These are phyloP conservation scores for Paedocypris micromegethes DNA, from an alignment of 2,797 vertebrate genomes.

Conservation along the genomic window DNA sequence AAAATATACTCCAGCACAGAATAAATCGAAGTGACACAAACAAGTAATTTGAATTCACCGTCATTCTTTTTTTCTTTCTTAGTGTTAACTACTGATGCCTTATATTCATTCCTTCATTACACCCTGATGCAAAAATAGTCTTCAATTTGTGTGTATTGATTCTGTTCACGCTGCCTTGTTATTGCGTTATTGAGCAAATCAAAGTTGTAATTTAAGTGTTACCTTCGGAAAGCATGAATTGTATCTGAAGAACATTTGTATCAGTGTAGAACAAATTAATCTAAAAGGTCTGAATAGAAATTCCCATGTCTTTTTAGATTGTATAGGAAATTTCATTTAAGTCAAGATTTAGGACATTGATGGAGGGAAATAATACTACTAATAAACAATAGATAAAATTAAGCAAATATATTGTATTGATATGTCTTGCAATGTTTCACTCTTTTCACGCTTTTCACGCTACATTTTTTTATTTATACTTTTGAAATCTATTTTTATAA, in stretches of 20 bases:
- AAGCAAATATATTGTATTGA: too few relatives aligned
- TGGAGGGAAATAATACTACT: too few relatives aligned
- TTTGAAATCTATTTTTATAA: too few relatives aligned
- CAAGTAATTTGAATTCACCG: too few relatives aligned
- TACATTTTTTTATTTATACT: too few relatives aligned
- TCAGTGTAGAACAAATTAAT: constrained; percentile 41
- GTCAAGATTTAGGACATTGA: background rate
- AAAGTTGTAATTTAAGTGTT: constrained; percentile 48
- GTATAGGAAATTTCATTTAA: constrained; percentile 38
- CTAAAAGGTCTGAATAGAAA: constrained; percentile 30
- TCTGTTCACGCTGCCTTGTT: constrained; percentile 23
- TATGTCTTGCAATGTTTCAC: too few relatives aligned
- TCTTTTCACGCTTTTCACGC: too few relatives aligned
- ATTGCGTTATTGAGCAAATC: constrained; percentile 46
- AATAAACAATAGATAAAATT: too few relatives aligned
- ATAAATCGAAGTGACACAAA: too few relatives aligned
- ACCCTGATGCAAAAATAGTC: constrained; percentile 39
- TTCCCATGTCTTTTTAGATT: constrained; percentile 38
- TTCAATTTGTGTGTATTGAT: constrained; percentile 51
- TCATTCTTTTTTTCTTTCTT: background rate
- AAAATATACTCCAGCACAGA: background rate
- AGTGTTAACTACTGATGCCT: constrained; percentile 8
- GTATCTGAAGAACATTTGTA: constrained; percentile 39
- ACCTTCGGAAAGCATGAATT: constrained; percentile 33
- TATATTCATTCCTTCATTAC: constrained; percentile 19